Base-by-base conservation (phyloP, 2,113 vertebrate genomes). In the Mus spicilegus region DNA sequence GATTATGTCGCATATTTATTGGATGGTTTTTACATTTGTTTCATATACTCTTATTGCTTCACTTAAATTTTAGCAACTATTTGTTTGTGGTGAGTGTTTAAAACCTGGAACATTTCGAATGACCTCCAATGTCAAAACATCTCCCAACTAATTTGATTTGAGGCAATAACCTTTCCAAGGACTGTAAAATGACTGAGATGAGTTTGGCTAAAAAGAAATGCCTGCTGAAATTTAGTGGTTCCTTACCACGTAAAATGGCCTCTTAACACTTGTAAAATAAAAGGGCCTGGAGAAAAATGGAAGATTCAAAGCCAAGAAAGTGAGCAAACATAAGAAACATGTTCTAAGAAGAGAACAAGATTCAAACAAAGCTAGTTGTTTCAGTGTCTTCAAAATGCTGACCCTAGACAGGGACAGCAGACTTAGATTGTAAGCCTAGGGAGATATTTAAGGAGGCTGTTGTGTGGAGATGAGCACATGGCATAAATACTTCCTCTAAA, bases 251-350 rank as follows among this genome's bases (percentile, higher is more conserved):
- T 95, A 73, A 84, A 92, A 77, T 72, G 84, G 42, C 61, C 91
- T 95, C 42, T n/a, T 73, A 91, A 95, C 33, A 42, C 80, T 46
- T 81, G 82, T 54, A 93, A 93, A 85, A 96, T 70, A 92, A 95
- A 73, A 90, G 61, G 4, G 20, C 5, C 54, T 84, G 65, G 63
- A 94, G 36, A 77, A 78, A 28, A 95, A 94, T 72, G 87, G 63
- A 89, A 92, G 96, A 96, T 42, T 86, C 24, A 81, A 88, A 51
- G 91, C 87, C 86, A 96, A 94, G 19, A 93, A 82, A 94, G 4
- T 86, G 46, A 97, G 39, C 65, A 39, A 30, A 5, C 33, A 13
- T 91, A 56, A 89, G 91, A 87, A 76, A 1, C 17, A 39, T 73
- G n/a, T 78, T 69, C 54, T 91, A 87, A 87, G 72, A 92, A 76